These are phyloP conservation scores for Lasioglossum leucozonium DNA, from an alignment of 2,888 invertebrate genomes.

Conservation along the genomic window DNA sequence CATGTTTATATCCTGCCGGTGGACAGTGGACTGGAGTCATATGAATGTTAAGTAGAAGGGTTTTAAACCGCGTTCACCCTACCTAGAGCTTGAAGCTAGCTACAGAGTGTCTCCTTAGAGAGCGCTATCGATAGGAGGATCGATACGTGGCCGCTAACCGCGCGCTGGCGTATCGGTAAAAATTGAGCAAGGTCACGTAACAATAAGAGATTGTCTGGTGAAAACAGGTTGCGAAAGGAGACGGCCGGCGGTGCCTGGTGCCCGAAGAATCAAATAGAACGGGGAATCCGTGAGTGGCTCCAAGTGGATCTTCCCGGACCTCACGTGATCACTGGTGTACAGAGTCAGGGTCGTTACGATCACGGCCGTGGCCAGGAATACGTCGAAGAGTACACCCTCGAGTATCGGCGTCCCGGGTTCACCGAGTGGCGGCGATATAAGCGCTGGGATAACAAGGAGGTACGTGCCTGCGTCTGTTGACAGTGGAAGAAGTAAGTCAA, in stretches of 20 bases:
- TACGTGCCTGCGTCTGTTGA: constrained; percentile 76
- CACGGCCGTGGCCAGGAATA: constrained; percentile 91
- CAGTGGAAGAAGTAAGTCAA: constrained; percentile 54
- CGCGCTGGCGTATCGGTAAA: not conserved
- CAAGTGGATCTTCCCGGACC: constrained; percentile 88
- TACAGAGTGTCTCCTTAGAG: too few species aligned
- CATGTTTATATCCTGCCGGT: too few species aligned
- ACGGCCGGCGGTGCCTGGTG: constrained; percentile 92
- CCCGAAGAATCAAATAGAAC: constrained; percentile 88
- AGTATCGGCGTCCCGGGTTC: constrained; percentile 88
- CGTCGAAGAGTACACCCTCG: constrained; percentile 89
- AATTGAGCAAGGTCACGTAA: constrained; percentile 3
- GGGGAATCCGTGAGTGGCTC: constrained; percentile 88
- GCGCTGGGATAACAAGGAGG: constrained; percentile 89
- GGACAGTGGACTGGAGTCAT: too few species aligned
- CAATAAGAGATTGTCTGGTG: constrained; percentile 19
- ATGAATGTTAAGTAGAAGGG: too few species aligned
- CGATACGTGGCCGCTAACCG: too few species aligned
- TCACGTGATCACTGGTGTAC: constrained; percentile 89
- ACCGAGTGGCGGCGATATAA: constrained; percentile 88
- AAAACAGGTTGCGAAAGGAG: constrained; percentile 88
- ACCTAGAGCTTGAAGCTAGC: too few species aligned
- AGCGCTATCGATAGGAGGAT: too few species aligned
- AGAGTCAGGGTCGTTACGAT: constrained; percentile 92
- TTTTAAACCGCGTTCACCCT: too few species aligned